A percentile compares a stretch with the other conserved stretches of the same genome.
Evolutionary conservation across 2,797 vertebrate species (phyloP).

Genomic region (Argentina silus): DNA sequence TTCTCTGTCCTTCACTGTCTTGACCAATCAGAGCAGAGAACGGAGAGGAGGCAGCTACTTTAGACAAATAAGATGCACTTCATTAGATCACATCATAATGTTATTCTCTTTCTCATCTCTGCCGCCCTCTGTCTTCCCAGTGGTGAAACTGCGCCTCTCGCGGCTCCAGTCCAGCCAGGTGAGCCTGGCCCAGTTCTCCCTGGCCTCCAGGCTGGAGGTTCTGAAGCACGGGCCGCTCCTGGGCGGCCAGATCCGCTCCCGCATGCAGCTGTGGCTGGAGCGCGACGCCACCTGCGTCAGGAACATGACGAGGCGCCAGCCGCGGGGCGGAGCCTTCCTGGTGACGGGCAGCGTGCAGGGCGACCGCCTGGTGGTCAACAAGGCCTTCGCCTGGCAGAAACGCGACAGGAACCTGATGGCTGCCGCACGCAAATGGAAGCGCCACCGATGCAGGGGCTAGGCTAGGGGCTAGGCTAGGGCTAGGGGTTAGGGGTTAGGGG

Average conservation of each 20-base stretch:
- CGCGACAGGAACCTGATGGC: constrained; percentile 81
- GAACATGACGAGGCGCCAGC: constrained; percentile 82
- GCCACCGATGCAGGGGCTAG: constrained; percentile 77
- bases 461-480: not conserved
- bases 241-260: constrained; percentile 74
- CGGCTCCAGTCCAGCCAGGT: constrained; percentile 73
- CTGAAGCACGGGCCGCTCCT: constrained; percentile 83
- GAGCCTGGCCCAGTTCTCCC: constrained; percentile 77
- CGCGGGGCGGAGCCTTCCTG: constrained; percentile 75
- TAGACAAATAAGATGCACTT: not conserved
- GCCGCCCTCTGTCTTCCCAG: constrained; percentile 54
- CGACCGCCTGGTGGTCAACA: constrained; percentile 80
- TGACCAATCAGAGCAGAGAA: not conserved
- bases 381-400: constrained; percentile 82
- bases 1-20: not conserved
- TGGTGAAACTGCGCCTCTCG: constrained; percentile 83
- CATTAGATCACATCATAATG: not conserved
- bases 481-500: not conserved
- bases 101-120: constrained; percentile 21
- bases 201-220: constrained; percentile 81
- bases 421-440: constrained; percentile 81
- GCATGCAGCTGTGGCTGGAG: constrained; percentile 82
- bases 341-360: constrained; percentile 81
- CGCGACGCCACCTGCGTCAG: constrained; percentile 83
- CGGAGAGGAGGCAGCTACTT: too few relatives aligned